Evolutionary conservation across 2,113 vertebrate species (phyloP).

Genomic region (Eulemur macaco): DNA sequence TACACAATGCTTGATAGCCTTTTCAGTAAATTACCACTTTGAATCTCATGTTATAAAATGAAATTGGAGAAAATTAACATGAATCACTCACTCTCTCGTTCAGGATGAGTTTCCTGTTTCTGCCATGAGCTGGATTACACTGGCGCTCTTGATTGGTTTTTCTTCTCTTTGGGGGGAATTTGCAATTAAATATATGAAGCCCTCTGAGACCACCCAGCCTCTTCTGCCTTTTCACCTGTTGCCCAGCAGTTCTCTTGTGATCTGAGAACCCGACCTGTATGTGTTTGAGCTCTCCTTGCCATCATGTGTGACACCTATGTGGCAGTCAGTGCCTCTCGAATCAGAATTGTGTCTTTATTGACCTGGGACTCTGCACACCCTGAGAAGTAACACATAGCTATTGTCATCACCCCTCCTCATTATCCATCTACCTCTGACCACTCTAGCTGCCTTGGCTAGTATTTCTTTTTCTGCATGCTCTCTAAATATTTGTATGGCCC

Average conservation of each 20-base stretch:
- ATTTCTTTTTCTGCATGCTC: not conserved
- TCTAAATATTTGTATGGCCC: not conserved
- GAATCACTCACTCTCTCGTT: not conserved
- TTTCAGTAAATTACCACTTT: constrained; percentile 11
- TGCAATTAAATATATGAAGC: not conserved
- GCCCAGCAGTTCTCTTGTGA: not conserved
- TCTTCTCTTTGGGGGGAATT: not conserved
- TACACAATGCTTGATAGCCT: not conserved
- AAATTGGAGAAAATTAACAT: not conserved
- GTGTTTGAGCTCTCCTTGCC: not conserved
- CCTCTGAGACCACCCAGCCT: fast-evolving
- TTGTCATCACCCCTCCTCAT: not conserved
- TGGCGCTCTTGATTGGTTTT: not conserved
- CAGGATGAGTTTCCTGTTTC: not conserved
- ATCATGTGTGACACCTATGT: not conserved
- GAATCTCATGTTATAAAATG: not conserved
- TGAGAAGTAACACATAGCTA: not conserved
- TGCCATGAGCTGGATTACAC: not conserved
- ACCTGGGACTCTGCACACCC: not conserved
- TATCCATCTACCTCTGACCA: not conserved
- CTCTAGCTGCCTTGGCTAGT: not conserved
- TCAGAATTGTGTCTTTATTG: not conserved
- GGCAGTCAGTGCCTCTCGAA: not conserved
- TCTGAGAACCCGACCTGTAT: not conserved
- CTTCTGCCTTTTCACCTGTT: not conserved